Conservation (phyloP, 2,888 invertebrate species). For the Conistra vaccinii region DNA sequence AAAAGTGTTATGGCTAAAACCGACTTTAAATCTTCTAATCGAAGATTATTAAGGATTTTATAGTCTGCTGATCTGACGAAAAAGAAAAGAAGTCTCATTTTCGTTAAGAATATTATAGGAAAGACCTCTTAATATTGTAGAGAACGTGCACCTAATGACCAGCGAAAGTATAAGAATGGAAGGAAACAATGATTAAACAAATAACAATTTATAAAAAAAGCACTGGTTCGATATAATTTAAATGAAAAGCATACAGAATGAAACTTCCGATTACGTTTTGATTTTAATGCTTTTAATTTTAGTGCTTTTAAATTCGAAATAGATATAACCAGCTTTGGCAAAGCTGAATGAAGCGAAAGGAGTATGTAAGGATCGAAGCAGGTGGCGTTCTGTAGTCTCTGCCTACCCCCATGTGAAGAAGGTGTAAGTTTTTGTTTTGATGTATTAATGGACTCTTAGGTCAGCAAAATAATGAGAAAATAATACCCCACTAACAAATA, state of each 20-base stretch:
- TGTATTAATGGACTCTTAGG: not conserved
- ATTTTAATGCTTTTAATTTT: not conserved
- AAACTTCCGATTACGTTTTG: not conserved
- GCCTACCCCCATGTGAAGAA: no score
- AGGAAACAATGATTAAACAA: not conserved
- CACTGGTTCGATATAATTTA: not conserved
- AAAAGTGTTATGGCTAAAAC: not conserved
- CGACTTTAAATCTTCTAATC: not conserved
- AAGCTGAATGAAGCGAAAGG: no score
- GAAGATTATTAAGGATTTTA: no score
- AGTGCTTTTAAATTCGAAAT: not conserved
- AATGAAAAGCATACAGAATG: not conserved
- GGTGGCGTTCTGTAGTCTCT: no score
- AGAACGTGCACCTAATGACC: not conserved
- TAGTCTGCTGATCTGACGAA: not conserved
- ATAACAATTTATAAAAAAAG: not conserved
- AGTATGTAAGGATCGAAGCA: no score
- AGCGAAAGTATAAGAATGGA: not conserved
- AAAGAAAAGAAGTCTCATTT: not conserved
- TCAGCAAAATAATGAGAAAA: conserved; percentile 3
- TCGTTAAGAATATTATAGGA: not conserved
- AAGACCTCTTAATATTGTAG: no score
- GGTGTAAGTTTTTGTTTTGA: no score
- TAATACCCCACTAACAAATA: conserved; percentile 22
- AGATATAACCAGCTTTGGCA: not conserved